Conservation (phyloP, 64 coral and sea anemone species). For the Pachyseris speciosa region DNA sequence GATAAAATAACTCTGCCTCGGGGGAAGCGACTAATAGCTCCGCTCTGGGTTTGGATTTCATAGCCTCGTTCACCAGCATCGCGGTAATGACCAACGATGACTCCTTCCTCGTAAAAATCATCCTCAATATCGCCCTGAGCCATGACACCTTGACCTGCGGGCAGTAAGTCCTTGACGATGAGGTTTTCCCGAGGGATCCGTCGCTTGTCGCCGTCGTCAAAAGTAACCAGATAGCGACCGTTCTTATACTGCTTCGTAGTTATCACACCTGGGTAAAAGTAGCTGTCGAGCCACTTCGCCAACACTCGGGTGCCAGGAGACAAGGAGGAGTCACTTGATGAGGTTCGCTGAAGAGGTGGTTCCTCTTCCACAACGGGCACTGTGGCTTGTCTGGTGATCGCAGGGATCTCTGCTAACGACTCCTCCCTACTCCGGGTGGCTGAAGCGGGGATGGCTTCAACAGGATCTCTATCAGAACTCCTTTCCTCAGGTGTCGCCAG, state of each 20-base stretch:
- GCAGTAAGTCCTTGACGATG: constrained; percentile 65
- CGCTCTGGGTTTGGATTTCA: constrained; percentile 64
- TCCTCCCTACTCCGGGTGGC: too few species aligned
- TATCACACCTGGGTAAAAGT: constrained; percentile 79
- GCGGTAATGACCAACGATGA: constrained; percentile 85
- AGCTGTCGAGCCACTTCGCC: constrained; percentile 77
- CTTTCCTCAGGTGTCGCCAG: background rate
- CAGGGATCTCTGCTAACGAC: background rate
- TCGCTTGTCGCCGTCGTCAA: constrained; percentile 92
- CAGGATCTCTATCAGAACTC: background rate
- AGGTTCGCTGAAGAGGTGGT: background rate
- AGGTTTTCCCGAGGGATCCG: constrained; percentile 70
- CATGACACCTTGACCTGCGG: constrained; percentile 72
- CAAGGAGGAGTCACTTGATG: constrained; percentile 16
- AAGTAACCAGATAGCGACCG: constrained; percentile 61
- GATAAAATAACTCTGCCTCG: constrained; percentile 67
- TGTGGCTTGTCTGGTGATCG: constrained; percentile 12
- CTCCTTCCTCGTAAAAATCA: constrained; percentile 68
- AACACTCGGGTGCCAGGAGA: constrained; percentile 63
- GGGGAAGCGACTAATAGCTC: constrained; percentile 65
- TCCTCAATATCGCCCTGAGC: constrained; percentile 67
- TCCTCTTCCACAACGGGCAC: background rate
- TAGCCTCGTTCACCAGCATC: constrained; percentile 59
- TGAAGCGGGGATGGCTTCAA: background rate
- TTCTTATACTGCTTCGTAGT: constrained; percentile 60